Evolutionary conservation across 2,888 invertebrate genomes (phyloP).

Genomic region (Yponomeuta evonymella): DNA sequence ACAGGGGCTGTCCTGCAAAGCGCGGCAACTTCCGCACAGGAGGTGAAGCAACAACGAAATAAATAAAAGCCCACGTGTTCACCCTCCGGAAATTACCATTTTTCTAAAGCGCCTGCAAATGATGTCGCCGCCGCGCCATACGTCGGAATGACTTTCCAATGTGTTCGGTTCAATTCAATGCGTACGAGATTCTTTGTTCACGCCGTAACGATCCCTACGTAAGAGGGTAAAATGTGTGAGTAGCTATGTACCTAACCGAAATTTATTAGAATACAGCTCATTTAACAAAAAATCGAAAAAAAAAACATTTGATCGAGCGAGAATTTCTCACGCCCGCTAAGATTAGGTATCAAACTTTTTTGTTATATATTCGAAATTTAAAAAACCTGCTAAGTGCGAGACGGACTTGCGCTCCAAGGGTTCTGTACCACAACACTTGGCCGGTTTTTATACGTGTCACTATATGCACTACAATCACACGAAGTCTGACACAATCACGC

Average conservation of each 20-base stretch:
- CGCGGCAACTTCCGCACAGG: background rate
- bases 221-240: constrained; percentile 21
- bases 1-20: background rate
- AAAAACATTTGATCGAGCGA: background rate
- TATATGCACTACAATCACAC: too few relatives aligned
- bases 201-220: constrained; percentile 29
- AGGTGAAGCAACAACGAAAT: constrained; percentile 3
- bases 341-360: too few relatives aligned
- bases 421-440: too few relatives aligned
- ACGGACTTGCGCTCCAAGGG: too few relatives aligned
- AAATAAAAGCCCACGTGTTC: constrained; percentile 19
- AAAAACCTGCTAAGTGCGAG: too few relatives aligned
- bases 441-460: background rate
- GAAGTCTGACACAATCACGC: too few relatives aligned
- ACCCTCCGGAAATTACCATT: constrained; percentile 54
- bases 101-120: constrained; percentile 56
- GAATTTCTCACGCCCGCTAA: too few relatives aligned
- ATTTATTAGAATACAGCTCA: background rate
- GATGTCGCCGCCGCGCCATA: constrained; percentile 38
- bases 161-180: constrained; percentile 27
- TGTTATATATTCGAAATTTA: too few relatives aligned
- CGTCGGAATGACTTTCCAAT: constrained; percentile 49
- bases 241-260: background rate
- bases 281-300: background rate
- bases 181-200: constrained; percentile 26